Evolutionary conservation across 1,140 invertebrate species (phyloP).

Genomic region (Platyura marginata): DNA sequence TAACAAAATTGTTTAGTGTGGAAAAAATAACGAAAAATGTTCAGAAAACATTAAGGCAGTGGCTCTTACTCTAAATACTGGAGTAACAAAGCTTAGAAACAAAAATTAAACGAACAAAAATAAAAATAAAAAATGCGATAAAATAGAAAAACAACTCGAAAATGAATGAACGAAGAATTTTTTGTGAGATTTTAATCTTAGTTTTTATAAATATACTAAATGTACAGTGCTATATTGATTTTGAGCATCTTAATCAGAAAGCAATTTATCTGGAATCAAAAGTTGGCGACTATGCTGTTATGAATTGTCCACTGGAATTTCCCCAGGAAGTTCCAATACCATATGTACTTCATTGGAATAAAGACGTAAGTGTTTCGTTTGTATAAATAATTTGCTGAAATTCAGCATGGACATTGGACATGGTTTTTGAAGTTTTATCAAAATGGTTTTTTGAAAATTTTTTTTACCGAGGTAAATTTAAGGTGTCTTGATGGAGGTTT

Average conservation of each 20-base stretch:
- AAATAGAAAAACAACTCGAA: background rate
- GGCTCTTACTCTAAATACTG: too few relatives aligned
- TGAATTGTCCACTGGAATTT: constrained; percentile 81
- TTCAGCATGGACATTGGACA: too few relatives aligned
- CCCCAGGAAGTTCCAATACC: constrained; percentile 72
- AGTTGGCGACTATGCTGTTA: constrained; percentile 68
- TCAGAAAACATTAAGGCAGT: background rate
- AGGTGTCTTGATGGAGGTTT: too few relatives aligned
- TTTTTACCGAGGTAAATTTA: too few relatives aligned
- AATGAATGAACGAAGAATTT: background rate
- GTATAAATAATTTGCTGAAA: too few relatives aligned
- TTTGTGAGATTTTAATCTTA: background rate
- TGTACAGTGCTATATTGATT: background rate
- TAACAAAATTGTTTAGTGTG: too few relatives aligned
- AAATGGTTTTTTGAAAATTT: too few relatives aligned
- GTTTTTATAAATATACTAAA: background rate
- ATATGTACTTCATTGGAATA: constrained; percentile 80
- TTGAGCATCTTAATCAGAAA: constrained; percentile 13
- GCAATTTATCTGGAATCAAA: constrained; percentile 52
- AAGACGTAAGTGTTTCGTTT: constrained; percentile 76
- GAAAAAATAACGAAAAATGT: too few relatives aligned
- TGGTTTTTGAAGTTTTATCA: too few relatives aligned
- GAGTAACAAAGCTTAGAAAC: too few relatives aligned
- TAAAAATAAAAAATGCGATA: background rate
- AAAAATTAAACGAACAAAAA: background rate